Conservation (phyloP, 2,888 invertebrate genomes). For the Chymomyza amoena region DNA sequence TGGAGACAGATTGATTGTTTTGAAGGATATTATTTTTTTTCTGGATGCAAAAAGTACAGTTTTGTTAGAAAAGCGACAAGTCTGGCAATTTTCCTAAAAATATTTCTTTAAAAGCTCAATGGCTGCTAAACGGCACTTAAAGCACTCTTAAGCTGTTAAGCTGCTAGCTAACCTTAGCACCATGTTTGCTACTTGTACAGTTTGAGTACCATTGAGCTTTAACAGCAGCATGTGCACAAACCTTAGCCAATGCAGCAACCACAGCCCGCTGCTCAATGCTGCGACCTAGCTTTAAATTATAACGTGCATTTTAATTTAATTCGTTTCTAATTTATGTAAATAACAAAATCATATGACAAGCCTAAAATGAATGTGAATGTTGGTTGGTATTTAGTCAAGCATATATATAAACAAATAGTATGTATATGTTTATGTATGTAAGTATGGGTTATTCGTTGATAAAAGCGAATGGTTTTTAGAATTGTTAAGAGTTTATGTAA, state of each 20-base stretch:
- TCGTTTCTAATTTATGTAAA: constrained; percentile 66
- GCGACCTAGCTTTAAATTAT: constrained; percentile 13
- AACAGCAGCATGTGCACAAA: constrained; percentile 1
- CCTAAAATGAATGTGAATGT: constrained; percentile 40
- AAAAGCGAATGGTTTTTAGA: too few species aligned
- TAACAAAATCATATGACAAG: constrained; percentile 50
- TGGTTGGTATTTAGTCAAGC: constrained; percentile 33
- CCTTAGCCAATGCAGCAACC: neutral
- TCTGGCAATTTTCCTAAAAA: too few species aligned
- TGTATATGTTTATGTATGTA: constrained; percentile 12
- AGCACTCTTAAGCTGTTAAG: neutral
- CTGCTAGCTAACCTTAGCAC: neutral
- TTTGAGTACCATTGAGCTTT: neutral
- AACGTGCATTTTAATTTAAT: constrained; percentile 57
- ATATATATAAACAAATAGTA: neutral
- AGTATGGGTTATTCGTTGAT: constrained; percentile 14
- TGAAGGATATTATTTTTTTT: too few species aligned
- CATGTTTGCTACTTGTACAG: neutral
- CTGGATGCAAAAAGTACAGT: too few species aligned
- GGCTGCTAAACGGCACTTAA: too few species aligned
- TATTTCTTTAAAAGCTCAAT: too few species aligned
- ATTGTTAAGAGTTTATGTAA: too few species aligned
- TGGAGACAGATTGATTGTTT: too few species aligned
- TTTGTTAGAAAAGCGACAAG: too few species aligned
- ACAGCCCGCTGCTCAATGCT: too few species aligned